Evolutionary conservation across 2,888 invertebrate species (phyloP).

Genomic region (Parnassius glacialis): DNA sequence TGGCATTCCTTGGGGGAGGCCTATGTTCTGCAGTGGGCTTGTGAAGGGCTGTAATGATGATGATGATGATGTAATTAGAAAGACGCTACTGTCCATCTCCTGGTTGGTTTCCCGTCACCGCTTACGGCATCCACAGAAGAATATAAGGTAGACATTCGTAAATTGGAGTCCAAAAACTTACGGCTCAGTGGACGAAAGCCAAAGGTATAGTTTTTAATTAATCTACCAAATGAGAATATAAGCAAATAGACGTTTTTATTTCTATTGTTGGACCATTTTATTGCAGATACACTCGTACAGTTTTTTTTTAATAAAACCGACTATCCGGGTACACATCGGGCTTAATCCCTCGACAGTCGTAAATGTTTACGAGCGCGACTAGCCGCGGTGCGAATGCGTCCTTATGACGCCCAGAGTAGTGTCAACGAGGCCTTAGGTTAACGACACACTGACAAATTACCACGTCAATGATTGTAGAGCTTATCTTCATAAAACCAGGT

Average conservation of each 20-base stretch:
- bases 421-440: slow-evolving; percentile 48
- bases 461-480: no score
- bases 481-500: no score
- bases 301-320: slow-evolving; percentile 63
- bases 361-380: slow-evolving; percentile 75
- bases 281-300: slow-evolving; percentile 7
- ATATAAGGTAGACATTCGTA: no score
- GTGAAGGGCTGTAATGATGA: no score
- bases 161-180: no score
- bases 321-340: slow-evolving; percentile 45
- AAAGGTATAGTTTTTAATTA: background rate
- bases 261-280: slow-evolving; percentile 34
- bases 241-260: background rate
- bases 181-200: no score
- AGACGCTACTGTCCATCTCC: no score
- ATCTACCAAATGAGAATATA: background rate
- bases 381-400: slow-evolving; percentile 69
- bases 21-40: no score
- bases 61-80: no score
- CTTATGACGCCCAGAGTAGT: slow-evolving; percentile 71
- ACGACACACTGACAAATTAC: slow-evolving; percentile 34
- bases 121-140: no score
- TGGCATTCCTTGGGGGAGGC: no score
- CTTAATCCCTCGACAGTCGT: slow-evolving; percentile 71
- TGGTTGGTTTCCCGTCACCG: no score